Percentiles rank a stretch among this genome's conserved stretches.
Conservation (phyloP, 2,113 vertebrate species). For the Danio rerio region GRCz12tu NC_133182.1:63033001-63033500, state of each 20-base stretch:
- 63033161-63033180: slow-evolving; percentile 31
- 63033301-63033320: background rate
- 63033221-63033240: background rate
- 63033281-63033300: slow-evolving; percentile 1
- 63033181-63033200: slow-evolving; percentile 34
- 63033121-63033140: background rate
- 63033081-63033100: slow-evolving; percentile 25
- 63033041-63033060: slow-evolving; percentile 16
- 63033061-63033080: slow-evolving; percentile 38
- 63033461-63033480: too few relatives aligned
- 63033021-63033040: slow-evolving; percentile 28
- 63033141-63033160: slow-evolving; percentile 35
- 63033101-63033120: slow-evolving; percentile 12
- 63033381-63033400: too few relatives aligned
- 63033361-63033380: too few relatives aligned
- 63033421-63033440: background rate
- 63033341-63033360: too few relatives aligned
- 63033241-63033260: background rate
- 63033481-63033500: too few relatives aligned
- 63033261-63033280: slow-evolving; percentile 10
- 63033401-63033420: too few relatives aligned
- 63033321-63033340: background rate
- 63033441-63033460: background rate
- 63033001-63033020: slow-evolving; percentile 61
- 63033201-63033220: slow-evolving; percentile 9